Conservation (phyloP, 2,797 vertebrate genomes). For the Peromyscus nudipes region DNA sequence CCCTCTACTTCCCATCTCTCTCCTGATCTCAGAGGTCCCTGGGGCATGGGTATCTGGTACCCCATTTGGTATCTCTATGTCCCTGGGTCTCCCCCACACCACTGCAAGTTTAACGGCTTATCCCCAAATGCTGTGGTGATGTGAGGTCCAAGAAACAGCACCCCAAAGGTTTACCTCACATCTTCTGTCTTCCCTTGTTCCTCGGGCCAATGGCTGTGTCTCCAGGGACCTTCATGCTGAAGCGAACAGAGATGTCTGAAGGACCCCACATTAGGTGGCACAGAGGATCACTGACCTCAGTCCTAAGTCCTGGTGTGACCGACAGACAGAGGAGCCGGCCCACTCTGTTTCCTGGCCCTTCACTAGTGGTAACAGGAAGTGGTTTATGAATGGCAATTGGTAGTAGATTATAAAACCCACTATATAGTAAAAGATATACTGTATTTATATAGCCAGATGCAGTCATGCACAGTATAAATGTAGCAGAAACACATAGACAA, state of each 20-base stretch:
- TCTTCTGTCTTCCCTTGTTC: background rate
- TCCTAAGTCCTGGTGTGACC: accelerated
- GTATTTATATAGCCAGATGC: background rate
- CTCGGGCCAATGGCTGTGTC: background rate
- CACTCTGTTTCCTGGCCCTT: background rate
- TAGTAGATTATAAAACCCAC: background rate
- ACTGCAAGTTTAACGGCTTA: background rate
- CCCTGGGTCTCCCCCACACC: background rate
- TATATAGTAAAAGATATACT: background rate
- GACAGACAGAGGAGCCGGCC: background rate
- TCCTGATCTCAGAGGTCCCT: background rate
- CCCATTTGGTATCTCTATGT: background rate
- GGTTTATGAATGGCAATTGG: background rate
- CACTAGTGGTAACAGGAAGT: background rate
- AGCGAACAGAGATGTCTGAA: background rate
- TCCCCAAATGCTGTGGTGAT: background rate
- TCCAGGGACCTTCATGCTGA: background rate
- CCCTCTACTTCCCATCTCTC: background rate
- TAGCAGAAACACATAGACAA: background rate
- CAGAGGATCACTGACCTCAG: accelerated
- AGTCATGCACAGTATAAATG: background rate
- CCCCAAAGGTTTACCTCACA: no score
- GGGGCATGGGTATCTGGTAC: background rate
- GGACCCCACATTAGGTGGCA: background rate
- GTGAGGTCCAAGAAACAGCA: background rate